A percentile compares a stretch with the other conserved stretches of the same genome.
Conservation (phyloP, 2,113 vertebrate genomes). For the Platichthys flesus region DNA sequence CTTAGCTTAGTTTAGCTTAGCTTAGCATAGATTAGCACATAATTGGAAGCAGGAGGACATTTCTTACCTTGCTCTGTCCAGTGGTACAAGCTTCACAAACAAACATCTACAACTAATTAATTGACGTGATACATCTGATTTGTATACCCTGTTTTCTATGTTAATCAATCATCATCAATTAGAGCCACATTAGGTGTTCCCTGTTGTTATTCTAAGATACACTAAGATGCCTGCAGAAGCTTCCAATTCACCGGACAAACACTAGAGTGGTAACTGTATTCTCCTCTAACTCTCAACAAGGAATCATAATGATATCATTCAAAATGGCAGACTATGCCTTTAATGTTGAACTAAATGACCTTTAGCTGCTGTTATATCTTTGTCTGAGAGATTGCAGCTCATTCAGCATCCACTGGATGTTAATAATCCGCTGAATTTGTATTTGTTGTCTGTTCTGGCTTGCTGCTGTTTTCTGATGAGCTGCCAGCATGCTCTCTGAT, state of each 20-base stretch:
- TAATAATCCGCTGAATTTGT: conserved; percentile 6
- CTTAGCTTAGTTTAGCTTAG: too few relatives aligned
- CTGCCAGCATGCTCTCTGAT: conserved; percentile 20
- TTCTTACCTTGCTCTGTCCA: too few relatives aligned
- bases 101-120: neutral
- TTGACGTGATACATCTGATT: neutral
- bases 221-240: neutral
- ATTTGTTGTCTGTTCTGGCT: neutral
- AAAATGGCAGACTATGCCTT: neutral
- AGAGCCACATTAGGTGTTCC: too few relatives aligned
- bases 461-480: neutral
- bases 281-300: neutral
- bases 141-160: neutral
- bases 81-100: neutral
- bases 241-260: neutral
- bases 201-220: too few relatives aligned
- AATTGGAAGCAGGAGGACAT: too few relatives aligned
- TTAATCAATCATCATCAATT: too few relatives aligned
- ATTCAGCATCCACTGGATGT: neutral
- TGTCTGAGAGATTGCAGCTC: too few relatives aligned
- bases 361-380: neutral
- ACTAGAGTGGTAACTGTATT: neutral
- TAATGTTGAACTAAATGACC: neutral
- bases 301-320: neutral
- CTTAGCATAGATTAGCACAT: too few relatives aligned